phyloP scores from a whole-genome alignment of 1,140 invertebrate genomes.

The Neodiprion lecontei region DNA sequence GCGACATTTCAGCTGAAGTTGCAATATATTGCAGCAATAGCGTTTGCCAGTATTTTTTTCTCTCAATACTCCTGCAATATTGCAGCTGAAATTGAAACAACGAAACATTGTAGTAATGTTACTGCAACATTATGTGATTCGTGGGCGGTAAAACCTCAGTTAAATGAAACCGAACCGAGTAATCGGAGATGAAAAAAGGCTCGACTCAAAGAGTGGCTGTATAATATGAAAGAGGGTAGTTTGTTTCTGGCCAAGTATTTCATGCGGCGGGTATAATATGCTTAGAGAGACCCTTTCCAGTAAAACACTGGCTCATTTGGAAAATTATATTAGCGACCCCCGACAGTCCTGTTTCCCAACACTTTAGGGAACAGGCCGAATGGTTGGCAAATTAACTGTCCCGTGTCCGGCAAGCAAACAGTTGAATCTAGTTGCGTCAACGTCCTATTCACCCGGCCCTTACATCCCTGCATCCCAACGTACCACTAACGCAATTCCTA shows the following conservation, averaged over 20 bases:
- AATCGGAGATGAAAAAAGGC: not conserved
- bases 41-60: too few relatives aligned
- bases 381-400: constrained; percentile 3
- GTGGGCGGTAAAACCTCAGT: too few relatives aligned
- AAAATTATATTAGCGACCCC: constrained; percentile 1
- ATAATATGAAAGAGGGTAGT: not conserved
- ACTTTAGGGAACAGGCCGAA: not conserved
- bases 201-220: too few relatives aligned
- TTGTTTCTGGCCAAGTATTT: not conserved
- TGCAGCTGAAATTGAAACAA: too few relatives aligned
- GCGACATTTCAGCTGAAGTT: too few relatives aligned
- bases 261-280: not conserved
- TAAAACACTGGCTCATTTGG: constrained; percentile 4
- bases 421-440: constrained; percentile 7
- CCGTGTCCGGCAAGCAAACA: constrained; percentile 1
- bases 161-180: not conserved
- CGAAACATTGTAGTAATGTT: too few relatives aligned
- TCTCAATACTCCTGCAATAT: too few relatives aligned
- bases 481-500: constrained; percentile 7
- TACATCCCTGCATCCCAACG: not conserved
- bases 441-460: not conserved
- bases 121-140: too few relatives aligned
- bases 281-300: not conserved
- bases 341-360: not conserved
- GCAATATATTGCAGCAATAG: too few relatives aligned